phyloP scores from a whole-genome alignment of 2,113 vertebrate species.

The Salvelinus alpinus region DNA sequence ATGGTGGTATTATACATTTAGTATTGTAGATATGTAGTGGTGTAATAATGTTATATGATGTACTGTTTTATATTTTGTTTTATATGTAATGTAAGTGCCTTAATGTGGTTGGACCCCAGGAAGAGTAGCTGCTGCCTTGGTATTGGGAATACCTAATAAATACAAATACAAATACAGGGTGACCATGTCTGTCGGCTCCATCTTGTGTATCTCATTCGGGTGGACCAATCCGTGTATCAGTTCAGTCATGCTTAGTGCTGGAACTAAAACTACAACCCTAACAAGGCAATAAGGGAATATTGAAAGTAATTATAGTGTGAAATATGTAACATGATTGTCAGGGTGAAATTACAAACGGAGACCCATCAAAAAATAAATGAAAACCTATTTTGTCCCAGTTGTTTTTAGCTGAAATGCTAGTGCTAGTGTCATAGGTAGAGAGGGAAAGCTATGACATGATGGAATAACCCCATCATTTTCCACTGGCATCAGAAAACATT shows the following conservation, averaged over 20 bases:
- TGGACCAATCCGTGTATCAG: slow-evolving; percentile 3
- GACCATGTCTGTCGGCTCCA: slow-evolving; percentile 20
- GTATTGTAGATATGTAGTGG: too few relatives aligned
- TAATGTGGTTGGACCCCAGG: too few relatives aligned
- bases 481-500: slow-evolving; percentile 33
- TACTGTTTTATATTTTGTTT: too few relatives aligned
- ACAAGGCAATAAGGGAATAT: too few relatives aligned
- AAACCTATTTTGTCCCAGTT: slow-evolving; percentile 14
- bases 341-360: slow-evolving; percentile 28
- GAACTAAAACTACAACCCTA: background rate
- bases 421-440: too few relatives aligned
- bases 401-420: slow-evolving; percentile 9
- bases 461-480: slow-evolving; percentile 49
- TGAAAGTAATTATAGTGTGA: too few relatives aligned
- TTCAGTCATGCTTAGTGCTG: too few relatives aligned
- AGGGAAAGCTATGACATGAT: background rate
- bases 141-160: slow-evolving; percentile 24
- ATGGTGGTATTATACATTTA: too few relatives aligned
- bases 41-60: too few relatives aligned
- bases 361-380: slow-evolving; percentile 11
- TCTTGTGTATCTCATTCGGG: background rate
- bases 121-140: slow-evolving; percentile 34
- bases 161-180: background rate
- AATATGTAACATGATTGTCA: background rate
- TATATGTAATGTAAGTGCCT: too few relatives aligned